Conservation (phyloP, 2,113 vertebrate species). For the Neofelis nebulosa region DNA sequence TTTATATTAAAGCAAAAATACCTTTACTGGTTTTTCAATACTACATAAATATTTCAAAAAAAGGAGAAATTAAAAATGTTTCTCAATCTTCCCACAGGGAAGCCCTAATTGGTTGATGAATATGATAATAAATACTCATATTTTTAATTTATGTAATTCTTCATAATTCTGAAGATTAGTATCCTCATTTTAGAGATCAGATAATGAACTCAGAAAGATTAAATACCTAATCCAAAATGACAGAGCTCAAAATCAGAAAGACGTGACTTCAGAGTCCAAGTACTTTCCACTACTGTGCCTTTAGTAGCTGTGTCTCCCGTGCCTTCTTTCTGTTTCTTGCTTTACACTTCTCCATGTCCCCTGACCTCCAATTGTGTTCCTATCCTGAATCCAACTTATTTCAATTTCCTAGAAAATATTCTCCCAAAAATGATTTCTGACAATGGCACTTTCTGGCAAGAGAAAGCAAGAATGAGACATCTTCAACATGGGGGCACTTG, state of each 20-base stretch:
- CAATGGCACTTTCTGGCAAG: neutral
- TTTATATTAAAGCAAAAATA: conserved; percentile 12
- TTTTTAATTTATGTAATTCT: neutral
- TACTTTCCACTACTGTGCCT: neutral
- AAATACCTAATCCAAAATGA: neutral
- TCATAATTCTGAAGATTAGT: neutral
- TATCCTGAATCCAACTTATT: neutral
- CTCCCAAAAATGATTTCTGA: conserved; percentile 15
- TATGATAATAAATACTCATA: neutral
- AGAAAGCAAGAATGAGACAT: conserved; percentile 14
- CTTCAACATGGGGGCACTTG: neutral
- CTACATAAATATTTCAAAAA: neutral
- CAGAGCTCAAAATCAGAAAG: neutral
- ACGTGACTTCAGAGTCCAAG: neutral
- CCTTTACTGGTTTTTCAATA: neutral
- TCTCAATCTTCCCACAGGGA: conserved; percentile 13
- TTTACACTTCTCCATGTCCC: neutral
- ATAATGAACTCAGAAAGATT: neutral
- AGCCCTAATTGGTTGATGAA: conserved; percentile 19
- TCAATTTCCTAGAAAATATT: neutral
- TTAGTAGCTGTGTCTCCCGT: neutral
- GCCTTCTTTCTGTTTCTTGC: neutral
- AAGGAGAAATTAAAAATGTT: neutral
- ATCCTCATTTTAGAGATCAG: neutral
- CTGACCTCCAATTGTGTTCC: neutral